A percentile compares a stretch with the other conserved stretches of the same genome.
Conservation (phyloP, 2,113 vertebrate genomes). For the Plestiodon gilberti region DNA sequence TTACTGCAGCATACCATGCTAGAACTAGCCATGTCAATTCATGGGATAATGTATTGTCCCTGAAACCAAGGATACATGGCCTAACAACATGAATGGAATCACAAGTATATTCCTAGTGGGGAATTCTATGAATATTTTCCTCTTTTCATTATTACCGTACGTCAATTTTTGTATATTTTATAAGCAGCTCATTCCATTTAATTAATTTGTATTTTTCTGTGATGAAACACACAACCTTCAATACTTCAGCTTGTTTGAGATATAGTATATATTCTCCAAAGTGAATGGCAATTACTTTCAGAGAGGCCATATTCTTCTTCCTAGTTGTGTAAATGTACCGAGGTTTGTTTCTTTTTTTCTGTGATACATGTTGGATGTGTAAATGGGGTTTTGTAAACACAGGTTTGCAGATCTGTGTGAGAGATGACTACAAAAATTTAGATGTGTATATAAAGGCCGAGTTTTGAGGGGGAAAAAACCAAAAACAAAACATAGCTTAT, state of each 20-base stretch:
- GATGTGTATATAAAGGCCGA: neutral
- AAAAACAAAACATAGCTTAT: neutral
- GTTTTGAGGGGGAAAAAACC: neutral
- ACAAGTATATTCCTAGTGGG: neutral
- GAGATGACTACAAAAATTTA: slow-evolving; percentile 13
- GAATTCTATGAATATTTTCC: neutral
- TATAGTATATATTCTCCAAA: neutral
- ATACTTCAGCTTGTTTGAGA: neutral
- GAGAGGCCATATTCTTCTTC: neutral
- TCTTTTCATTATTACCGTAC: accelerated
- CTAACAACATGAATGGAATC: neutral
- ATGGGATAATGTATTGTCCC: accelerated
- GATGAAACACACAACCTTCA: neutral
- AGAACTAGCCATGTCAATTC: neutral
- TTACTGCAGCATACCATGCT: accelerated
- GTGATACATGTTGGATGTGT: neutral
- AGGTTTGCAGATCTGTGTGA: neutral
- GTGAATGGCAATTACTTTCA: neutral
- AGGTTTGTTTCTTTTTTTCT: too few relatives aligned
- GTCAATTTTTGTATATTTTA: neutral
- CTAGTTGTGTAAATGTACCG: neutral
- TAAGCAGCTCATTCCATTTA: neutral
- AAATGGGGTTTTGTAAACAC: neutral
- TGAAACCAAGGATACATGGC: neutral
- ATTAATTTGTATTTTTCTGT: neutral